Conservation (phyloP, 2,888 invertebrate genomes). For the Enchytraeus crypticus region DNA sequence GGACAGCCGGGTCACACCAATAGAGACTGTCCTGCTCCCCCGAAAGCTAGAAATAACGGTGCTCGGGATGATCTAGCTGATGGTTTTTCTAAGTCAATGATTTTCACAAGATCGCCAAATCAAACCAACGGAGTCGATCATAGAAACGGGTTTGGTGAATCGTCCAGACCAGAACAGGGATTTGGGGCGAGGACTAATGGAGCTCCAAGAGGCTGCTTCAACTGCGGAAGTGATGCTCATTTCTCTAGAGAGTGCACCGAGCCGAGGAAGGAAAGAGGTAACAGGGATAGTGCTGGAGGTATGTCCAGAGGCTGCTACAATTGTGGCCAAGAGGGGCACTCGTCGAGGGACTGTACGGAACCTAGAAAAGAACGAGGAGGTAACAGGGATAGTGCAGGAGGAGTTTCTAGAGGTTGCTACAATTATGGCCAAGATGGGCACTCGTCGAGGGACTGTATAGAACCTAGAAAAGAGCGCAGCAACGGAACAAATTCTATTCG, state of each 20-base stretch:
- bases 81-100: too few species aligned
- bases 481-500: too few species aligned
- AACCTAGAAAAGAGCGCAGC: not conserved
- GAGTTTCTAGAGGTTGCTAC: too few species aligned
- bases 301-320: not conserved
- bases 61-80: too few species aligned
- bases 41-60: not conserved
- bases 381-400: too few species aligned
- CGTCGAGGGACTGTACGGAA: not conserved
- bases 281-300: too few species aligned
- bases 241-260: not conserved
- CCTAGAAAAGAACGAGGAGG: not conserved
- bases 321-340: not conserved
- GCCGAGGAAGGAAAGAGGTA: not conserved
- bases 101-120: too few species aligned
- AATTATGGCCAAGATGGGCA: not conserved
- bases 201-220: not conserved
- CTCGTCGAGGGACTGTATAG: not conserved
- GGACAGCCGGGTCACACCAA: not conserved
- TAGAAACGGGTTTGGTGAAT: too few species aligned
- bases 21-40: not conserved
- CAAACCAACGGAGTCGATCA: too few species aligned
- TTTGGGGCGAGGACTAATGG: not conserved
- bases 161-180: too few species aligned
- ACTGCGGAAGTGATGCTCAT: not conserved